phyloP scores from a whole-genome alignment of 2,113 vertebrate species.

The Actinemys pallida region DNA sequence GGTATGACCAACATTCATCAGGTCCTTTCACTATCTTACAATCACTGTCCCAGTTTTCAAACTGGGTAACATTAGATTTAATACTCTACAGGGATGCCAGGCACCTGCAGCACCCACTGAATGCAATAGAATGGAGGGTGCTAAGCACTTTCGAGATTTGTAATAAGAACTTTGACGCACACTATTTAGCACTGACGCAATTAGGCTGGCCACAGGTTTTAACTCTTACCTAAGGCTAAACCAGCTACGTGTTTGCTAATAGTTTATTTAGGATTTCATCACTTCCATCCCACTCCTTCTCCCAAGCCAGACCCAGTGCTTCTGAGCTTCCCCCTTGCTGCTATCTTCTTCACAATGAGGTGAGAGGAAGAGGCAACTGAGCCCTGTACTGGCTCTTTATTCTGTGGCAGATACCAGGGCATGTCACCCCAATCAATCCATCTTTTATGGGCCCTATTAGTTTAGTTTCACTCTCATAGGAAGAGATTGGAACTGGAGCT shows the following conservation, averaged over 20 bases:
- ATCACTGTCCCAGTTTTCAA: not conserved
- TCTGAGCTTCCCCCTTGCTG: not conserved
- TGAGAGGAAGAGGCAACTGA: not conserved
- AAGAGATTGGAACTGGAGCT: not conserved
- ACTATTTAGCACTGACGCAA: not conserved
- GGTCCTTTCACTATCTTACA: not conserved
- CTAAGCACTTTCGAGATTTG: not conserved
- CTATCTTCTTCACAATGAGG: not conserved
- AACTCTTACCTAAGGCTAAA: not conserved
- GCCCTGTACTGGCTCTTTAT: not conserved
- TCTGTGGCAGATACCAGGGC: not conserved
- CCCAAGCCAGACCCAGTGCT: not conserved
- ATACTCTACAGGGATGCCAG: not conserved
- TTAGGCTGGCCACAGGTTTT: not conserved
- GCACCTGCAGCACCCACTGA: not conserved
- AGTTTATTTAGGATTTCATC: not conserved
- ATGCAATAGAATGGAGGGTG: no score
- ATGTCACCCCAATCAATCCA: not conserved
- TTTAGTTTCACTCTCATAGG: not conserved
- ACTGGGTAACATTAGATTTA: not conserved
- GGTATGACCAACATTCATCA: not conserved
- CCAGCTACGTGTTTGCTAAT: not conserved
- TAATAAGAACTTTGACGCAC: not conserved
- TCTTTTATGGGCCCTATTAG: not conserved
- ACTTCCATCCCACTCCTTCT: not conserved